Conservation (phyloP, 2,888 invertebrate species). For the Mimas tiliae region DNA sequence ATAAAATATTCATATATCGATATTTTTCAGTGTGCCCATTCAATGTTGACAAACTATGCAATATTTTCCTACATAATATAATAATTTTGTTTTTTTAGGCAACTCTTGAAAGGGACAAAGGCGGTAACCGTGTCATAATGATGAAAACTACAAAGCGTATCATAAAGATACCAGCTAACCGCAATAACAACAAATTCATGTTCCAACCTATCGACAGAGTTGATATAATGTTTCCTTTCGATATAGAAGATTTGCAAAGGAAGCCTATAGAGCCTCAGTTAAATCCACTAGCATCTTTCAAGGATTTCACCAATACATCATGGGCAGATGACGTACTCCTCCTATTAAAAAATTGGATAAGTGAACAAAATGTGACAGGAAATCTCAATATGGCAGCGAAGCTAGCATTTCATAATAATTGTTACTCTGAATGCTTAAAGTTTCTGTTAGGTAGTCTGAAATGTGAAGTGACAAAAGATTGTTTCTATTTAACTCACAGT, state of each 20-base stretch:
- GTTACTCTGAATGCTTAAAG: conserved; percentile 65
- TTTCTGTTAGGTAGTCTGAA: conserved; percentile 64
- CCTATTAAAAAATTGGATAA: conserved; percentile 68
- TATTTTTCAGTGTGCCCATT: conserved; percentile 60
- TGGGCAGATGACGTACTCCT: conserved; percentile 74
- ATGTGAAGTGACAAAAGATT: conserved; percentile 45
- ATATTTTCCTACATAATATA: too few species aligned
- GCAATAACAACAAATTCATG: conserved; percentile 66
- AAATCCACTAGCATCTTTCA: conserved; percentile 63
- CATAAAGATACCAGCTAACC: conserved; percentile 86
- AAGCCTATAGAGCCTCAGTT: conserved; percentile 59
- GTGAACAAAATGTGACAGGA: conserved; percentile 53
- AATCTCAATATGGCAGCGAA: conserved; percentile 76
- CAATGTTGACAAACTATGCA: too few species aligned
- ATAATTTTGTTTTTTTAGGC: conserved; percentile 56
- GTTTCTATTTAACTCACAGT: conserved; percentile 62
- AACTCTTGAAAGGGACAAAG: conserved; percentile 83
- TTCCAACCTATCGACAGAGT: conserved; percentile 72
- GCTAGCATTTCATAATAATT: conserved; percentile 66
- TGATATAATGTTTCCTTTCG: conserved; percentile 74
- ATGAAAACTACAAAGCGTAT: conserved; percentile 90
- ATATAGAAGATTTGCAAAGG: conserved; percentile 59
- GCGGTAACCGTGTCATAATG: conserved; percentile 86
- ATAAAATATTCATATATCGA: conserved; percentile 14
- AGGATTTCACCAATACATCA: conserved; percentile 67